Evolutionary conservation across 1,140 invertebrate species (phyloP).

Genomic region (Bombus fervidus): DNA sequence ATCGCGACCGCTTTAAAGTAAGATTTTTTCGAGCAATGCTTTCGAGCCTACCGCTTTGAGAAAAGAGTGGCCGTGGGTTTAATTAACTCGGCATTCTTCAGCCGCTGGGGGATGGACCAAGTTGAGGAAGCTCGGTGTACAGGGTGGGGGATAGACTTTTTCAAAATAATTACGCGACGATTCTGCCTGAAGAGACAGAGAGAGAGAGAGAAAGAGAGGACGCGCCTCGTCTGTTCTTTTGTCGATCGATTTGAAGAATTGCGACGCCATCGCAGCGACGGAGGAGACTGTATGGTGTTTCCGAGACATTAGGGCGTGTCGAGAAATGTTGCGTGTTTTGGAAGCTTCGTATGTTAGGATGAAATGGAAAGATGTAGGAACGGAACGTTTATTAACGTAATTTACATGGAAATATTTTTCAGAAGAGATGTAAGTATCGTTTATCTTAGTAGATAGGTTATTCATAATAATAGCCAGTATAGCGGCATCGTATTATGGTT

Average conservation of each 20-base stretch:
- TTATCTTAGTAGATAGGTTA: no score
- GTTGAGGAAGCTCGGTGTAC: neutral
- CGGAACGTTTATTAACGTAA: neutral
- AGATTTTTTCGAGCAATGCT: constrained; percentile 34
- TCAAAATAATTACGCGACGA: constrained; percentile 30
- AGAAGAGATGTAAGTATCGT: no score
- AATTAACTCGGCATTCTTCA: constrained; percentile 40
- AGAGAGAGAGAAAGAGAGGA: no score
- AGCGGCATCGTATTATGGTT: no score
- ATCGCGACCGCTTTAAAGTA: constrained; percentile 48
- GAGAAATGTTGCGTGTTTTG: neutral
- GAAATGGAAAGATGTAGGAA: neutral
- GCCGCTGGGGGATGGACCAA: neutral
- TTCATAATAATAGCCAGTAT: no score
- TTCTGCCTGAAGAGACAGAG: neutral
- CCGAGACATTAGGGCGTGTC: neutral
- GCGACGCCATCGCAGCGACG: neutral
- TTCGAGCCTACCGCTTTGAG: constrained; percentile 27
- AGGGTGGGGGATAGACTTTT: neutral
- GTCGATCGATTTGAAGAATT: constrained; percentile 3
- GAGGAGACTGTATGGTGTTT: neutral
- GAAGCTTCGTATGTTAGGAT: neutral
- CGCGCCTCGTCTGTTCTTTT: neutral
- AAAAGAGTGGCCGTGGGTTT: constrained; percentile 28
- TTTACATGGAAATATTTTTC: neutral